Evolutionary conservation across 2,113 vertebrate species (phyloP), one percentile per base, ranked within the genome.

Genomic region (Percopsis transmontana): DNA sequence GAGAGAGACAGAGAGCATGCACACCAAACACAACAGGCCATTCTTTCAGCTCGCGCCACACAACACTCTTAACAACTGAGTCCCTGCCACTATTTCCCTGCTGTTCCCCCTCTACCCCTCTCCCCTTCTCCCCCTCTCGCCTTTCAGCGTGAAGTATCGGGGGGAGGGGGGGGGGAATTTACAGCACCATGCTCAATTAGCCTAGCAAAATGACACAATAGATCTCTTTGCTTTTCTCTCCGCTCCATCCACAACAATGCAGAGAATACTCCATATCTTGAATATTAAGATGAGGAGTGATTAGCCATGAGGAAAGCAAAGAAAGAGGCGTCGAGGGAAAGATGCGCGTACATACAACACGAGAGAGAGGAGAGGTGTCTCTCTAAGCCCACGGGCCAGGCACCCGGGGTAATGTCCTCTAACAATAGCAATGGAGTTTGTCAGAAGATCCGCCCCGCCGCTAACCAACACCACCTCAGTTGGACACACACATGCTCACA

Each of bases 11-110:
- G 77, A 66, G 68, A 60, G 72, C 76, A 82, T 87, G 82, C 83
- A 79, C 79, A 91, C 83, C 82, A 66, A 89, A 89, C 89, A 95
- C 92, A 95, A 95, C 93, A 93, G 92, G 87, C 90, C 92, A 93
- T 92, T 92, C 93, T 91, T 90, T 90, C 80, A 89, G 81, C 87
- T 80, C 80, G 82, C 92, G 86, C 81, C 88, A 6, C 27, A 76
- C 87, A 82, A 73, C 81, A 66, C 80, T 85, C 90, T 81, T 80
- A 90, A 88, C 89, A 93, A 89, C 92, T 87, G 90, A 94, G 89
- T 69, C 75, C 73, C 77, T 69, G 89, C 69, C 88, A 63, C 87
- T 87, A 81, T 88, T 81, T 87, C 87, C 86, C 87, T 87, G 87
- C 86, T 86, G 86, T 80, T 90, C 77, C 85, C 80, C 79, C 77